Evolutionary conservation across 2,888 invertebrate genomes (phyloP), one percentile per base, ranked within the genome.

Genomic region (Phortica magna): DNA sequence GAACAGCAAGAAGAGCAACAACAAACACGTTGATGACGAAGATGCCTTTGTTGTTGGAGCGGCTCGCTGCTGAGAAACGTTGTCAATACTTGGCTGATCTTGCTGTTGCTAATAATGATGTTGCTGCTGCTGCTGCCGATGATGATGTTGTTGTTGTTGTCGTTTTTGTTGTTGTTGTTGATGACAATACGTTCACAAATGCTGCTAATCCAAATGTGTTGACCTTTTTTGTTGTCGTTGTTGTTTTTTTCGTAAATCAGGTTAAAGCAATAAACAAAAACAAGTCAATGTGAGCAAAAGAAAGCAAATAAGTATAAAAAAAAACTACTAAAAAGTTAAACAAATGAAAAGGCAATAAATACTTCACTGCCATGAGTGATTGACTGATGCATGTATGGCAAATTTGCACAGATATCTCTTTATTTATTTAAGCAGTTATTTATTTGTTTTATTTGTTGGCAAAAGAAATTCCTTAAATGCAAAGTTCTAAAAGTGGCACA

Each of bases 341-440:
- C 80, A 82, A 85, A 85, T 87, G 84, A 84, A 87, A 84, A 83
- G 78, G 81, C 87, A 83, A 87, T 85, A 85, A 87, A 85, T 83
- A 81, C 83, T 83, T 85, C 84, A 87, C 80, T 55, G 55, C 14
- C 55, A 17, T 55, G 55, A 55, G 14, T 14, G 7, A 55, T 55
- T 55, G 14, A 17, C 55, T 55, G 55, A 5, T 55, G 55, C 3
- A 19, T 68, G 55, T 9, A 19, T 68, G 12, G 22, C 31, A 31
- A 31, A 31, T 31, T 31, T 31, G 31, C 31, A 4, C 31, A 31
- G 31, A 31, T 1, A 31, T 31, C 5, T 31, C 3, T 4, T 31
- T 31, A 4, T 4, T 61, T 2, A 31, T 31, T 31, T 31, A 31
- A 4, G 1, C 3, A 3, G 1, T 6, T 22, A 61, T 61, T 22